phyloP scores from a whole-genome alignment of 2,113 vertebrate genomes.

The Xerus inauris region DNA sequence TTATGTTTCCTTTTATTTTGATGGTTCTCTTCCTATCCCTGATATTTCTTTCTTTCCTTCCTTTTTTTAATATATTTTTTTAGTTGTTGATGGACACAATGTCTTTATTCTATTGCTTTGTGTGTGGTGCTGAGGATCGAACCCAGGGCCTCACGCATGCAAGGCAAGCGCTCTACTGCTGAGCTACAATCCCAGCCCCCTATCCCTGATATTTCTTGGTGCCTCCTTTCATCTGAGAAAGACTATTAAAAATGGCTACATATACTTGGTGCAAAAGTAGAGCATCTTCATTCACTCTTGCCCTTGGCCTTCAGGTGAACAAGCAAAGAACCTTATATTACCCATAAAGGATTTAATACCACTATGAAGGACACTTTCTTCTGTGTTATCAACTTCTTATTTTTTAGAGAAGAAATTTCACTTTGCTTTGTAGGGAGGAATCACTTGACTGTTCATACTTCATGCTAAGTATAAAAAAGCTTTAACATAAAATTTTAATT shows the following conservation, averaged over 20 bases:
- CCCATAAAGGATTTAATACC: not conserved
- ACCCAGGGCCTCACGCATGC: too few species aligned
- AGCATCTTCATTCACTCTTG: not conserved
- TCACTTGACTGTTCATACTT: not conserved
- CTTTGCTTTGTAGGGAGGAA: not conserved
- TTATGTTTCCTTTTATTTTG: not conserved
- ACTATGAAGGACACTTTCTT: not conserved
- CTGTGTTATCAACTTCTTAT: not conserved
- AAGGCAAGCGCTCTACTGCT: too few species aligned
- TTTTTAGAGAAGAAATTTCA: not conserved
- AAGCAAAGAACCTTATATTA: not conserved
- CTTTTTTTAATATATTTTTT: too few species aligned
- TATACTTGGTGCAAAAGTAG: not conserved
- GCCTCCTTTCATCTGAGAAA: not conserved
- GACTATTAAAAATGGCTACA: not conserved
- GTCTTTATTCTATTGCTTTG: too few species aligned
- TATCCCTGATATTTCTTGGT: not conserved
- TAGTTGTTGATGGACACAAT: too few species aligned
- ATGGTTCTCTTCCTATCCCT: not conserved
- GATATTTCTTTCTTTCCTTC: not conserved
- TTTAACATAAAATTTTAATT: not conserved
- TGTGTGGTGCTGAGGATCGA: too few species aligned
- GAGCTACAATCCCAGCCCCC: too few species aligned
- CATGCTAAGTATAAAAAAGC: not conserved
- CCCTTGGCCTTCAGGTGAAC: not conserved